Conservation (phyloP, 92 coral and sea anemone genomes). For the Zoanthus gigantus region DNA sequence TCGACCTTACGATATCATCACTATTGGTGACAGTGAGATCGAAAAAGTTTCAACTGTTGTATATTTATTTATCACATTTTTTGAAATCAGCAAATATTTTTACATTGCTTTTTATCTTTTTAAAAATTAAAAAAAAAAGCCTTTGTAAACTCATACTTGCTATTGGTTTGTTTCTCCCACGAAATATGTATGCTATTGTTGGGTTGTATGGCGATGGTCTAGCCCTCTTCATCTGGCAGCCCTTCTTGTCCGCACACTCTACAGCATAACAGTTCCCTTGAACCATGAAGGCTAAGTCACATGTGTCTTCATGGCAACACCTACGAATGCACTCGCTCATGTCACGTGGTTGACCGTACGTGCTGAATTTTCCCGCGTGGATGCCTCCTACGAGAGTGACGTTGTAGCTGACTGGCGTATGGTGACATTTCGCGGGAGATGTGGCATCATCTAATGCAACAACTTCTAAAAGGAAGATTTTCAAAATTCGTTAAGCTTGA, state of each 20-base stretch:
- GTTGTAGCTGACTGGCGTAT: constrained; percentile 82
- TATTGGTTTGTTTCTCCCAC: constrained; percentile 77
- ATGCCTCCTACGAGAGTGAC: constrained; percentile 90
- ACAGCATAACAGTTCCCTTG: constrained; percentile 91
- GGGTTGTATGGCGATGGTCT: constrained; percentile 84
- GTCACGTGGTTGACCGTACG: constrained; percentile 77
- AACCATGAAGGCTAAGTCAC: constrained; percentile 93
- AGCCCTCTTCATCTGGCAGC: constrained; percentile 88
- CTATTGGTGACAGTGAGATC: too few relatives aligned
- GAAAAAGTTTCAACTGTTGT: too few relatives aligned
- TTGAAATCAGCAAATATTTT: too few relatives aligned
- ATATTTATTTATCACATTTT: too few relatives aligned
- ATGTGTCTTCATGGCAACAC: constrained; percentile 92
- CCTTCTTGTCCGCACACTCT: constrained; percentile 74
- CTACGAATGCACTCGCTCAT: constrained; percentile 87
- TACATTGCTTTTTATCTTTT: too few relatives aligned
- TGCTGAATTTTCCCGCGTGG: constrained; percentile 90
- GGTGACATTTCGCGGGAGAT: constrained; percentile 70
- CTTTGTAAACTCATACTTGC: constrained; percentile 60
- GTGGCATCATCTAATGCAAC: constrained; percentile 27
- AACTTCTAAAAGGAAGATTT: neutral
- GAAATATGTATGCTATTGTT: constrained; percentile 84
- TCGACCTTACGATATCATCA: too few relatives aligned
- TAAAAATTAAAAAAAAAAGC: too few relatives aligned
- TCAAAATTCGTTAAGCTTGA: too few relatives aligned